Evolutionary conservation across 2,113 vertebrate genomes (phyloP).

Genomic region (Chamaea fasciata): DNA sequence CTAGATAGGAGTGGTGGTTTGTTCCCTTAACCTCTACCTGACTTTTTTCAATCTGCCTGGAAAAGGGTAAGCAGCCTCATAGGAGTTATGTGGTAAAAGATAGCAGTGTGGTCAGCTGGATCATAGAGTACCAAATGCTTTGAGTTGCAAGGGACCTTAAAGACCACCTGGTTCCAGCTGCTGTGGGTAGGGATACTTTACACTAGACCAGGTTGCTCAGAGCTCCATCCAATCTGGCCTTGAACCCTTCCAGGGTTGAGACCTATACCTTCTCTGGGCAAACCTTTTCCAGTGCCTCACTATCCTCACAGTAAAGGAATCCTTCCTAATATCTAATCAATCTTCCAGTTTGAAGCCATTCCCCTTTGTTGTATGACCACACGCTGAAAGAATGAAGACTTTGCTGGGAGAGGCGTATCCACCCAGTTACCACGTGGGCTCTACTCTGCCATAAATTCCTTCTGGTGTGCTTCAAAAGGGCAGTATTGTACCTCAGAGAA

Average conservation of each 20-base stretch:
- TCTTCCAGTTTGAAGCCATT: background rate
- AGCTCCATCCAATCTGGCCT: background rate
- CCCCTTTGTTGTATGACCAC: too few relatives aligned
- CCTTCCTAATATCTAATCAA: background rate
- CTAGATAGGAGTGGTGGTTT: background rate
- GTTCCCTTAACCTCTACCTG: background rate
- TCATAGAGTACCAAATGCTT: background rate
- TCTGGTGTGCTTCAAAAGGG: background rate
- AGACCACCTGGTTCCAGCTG: background rate
- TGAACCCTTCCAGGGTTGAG: background rate
- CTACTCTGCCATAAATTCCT: background rate
- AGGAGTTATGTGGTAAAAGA: background rate
- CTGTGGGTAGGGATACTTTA: background rate
- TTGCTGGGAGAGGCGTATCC: background rate
- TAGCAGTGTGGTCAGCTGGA: background rate
- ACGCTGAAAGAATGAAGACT: background rate
- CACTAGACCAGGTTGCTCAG: background rate
- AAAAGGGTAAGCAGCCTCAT: background rate
- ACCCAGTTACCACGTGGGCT: fast-evolving
- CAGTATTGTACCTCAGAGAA: background rate
- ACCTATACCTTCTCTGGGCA: background rate
- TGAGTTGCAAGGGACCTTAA: background rate
- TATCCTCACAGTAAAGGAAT: background rate
- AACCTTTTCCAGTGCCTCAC: background rate
- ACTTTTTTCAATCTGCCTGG: background rate